Evolutionary conservation across 2,888 invertebrate species (phyloP).

Genomic region (Orthonychiurus folsomi): DNA sequence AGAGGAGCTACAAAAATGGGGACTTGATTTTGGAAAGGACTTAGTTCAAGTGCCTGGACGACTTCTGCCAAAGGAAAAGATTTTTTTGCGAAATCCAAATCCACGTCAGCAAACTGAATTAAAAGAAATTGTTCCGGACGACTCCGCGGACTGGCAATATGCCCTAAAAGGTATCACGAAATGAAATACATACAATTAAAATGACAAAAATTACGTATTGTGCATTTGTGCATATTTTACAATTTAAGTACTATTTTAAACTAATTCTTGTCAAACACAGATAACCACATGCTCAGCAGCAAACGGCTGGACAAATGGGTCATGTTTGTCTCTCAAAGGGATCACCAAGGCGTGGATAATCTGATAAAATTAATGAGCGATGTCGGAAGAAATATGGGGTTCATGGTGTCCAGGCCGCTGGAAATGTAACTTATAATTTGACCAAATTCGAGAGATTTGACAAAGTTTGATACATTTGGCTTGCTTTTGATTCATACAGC

Average conservation of each 20-base stretch:
- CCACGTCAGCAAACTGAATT: constrained; percentile 37
- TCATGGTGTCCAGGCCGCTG: constrained; percentile 21
- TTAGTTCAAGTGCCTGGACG: constrained; percentile 56
- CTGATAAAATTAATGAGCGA: constrained; percentile 26
- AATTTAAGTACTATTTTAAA: neutral
- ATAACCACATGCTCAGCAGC: constrained; percentile 39
- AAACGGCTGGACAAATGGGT: constrained; percentile 40
- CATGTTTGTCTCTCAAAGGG: constrained; percentile 24
- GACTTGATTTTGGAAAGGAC: constrained; percentile 55
- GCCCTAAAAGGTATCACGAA: constrained; percentile 57
- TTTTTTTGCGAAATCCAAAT: constrained; percentile 44
- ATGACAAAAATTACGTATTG: constrained; percentile 53
- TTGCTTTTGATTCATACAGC: neutral
- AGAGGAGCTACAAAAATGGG: constrained; percentile 70
- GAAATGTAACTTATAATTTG: constrained; percentile 21
- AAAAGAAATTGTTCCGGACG: constrained; percentile 46
- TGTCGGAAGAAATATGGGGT: constrained; percentile 27
- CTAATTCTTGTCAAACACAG: constrained; percentile 19
- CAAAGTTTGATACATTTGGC: neutral
- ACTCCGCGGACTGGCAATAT: constrained; percentile 67
- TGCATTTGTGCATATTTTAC: neutral
- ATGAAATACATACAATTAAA: constrained; percentile 50
- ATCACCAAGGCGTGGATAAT: constrained; percentile 19
- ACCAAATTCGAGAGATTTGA: neutral
- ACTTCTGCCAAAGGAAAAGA: constrained; percentile 56